Evolutionary conservation across 2,888 invertebrate genomes (phyloP), one percentile per base, ranked within the genome.

Genomic region (Eristalis pertinax): DNA sequence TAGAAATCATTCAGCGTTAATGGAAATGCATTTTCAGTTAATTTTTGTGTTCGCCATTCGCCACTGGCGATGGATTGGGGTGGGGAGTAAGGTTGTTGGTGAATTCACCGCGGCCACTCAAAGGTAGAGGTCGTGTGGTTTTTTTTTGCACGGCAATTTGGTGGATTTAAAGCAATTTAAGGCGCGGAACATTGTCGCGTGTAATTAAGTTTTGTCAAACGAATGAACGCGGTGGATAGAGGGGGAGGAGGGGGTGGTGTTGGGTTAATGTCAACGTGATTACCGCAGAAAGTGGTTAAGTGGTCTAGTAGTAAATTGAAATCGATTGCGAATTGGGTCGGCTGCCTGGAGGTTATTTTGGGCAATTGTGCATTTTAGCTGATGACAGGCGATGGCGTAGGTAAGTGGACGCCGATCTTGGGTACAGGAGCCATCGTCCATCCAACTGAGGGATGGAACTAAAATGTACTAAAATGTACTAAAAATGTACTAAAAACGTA

Each of bases 1-100:
- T 56, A 24, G 35, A 72, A 73, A 73, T 73, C 43, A 73, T 63
- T 73, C 73, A 73, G 15, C 43, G 63, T 63, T 22, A 63, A 43
- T 11, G 60, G 38, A 38, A 60, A 38, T 24, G 15, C 32, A 26
- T 19, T 69, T 69, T 56, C 5, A 50, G 50, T 50, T 50, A n/a
- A 50, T 50, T 50, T 50, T 50, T 50, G 50, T 50, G 50, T 50
- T 1, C 19, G 50, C 50, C 50, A 50, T 50, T 50, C 1, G 19
- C 50, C 19, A 8, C 2, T 50, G n/a, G 3, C 19, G 4, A 1
- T n/a, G 0, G n/a, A 5, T n/a, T 0, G 43, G 43, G 43, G 5
- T 4, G 43, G 41, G 11, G 13, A 5, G 13, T 0, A 15, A 2
- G 43, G 15, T 15, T 4, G 15, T 15, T 0, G 43, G 43, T 5